A percentile compares a stretch with the other conserved stretches of the same genome.
These are phyloP conservation scores for Dasypolia templi DNA, from an alignment of 2,888 invertebrate genomes.

Conservation along the genomic window DNA sequence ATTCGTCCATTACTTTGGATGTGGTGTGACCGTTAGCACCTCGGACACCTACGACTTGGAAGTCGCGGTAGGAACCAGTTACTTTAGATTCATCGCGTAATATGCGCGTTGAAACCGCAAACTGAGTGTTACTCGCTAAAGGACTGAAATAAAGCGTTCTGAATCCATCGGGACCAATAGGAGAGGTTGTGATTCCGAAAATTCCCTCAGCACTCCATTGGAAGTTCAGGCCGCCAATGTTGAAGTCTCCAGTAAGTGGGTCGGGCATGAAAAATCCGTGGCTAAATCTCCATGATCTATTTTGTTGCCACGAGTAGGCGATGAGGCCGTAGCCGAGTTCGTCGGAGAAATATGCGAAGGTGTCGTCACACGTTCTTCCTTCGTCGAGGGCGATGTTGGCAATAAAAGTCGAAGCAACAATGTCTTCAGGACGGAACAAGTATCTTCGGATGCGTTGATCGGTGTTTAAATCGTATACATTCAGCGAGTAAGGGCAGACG, in stretches of 20 bases:
- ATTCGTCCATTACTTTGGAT: conserved; percentile 93
- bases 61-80: conserved; percentile 93
- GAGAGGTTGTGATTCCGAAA: conserved; percentile 94
- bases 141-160: conserved; percentile 95
- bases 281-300: conserved; percentile 94
- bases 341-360: conserved; percentile 95
- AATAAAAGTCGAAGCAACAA: conserved; percentile 94
- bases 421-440: conserved; percentile 93
- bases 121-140: conserved; percentile 94
- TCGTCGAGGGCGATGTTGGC: conserved; percentile 96
- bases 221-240: conserved; percentile 95
- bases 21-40: conserved; percentile 93
- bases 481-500: conserved; percentile 94
- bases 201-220: conserved; percentile 96
- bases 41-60: conserved; percentile 92
- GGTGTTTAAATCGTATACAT: conserved; percentile 94
- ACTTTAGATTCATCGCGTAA: conserved; percentile 93
- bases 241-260: conserved; percentile 94
- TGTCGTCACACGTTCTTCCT: conserved; percentile 93
- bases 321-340: conserved; percentile 95
- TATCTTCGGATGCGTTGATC: conserved; percentile 93
- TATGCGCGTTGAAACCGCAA: conserved; percentile 94
- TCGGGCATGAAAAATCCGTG: conserved; percentile 96
- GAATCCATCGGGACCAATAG: conserved; percentile 92
- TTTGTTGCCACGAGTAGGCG: conserved; percentile 94